These are phyloP conservation scores for Tyto alba DNA, from an alignment of 2,113 vertebrate species.

Conservation along the genomic window DNA sequence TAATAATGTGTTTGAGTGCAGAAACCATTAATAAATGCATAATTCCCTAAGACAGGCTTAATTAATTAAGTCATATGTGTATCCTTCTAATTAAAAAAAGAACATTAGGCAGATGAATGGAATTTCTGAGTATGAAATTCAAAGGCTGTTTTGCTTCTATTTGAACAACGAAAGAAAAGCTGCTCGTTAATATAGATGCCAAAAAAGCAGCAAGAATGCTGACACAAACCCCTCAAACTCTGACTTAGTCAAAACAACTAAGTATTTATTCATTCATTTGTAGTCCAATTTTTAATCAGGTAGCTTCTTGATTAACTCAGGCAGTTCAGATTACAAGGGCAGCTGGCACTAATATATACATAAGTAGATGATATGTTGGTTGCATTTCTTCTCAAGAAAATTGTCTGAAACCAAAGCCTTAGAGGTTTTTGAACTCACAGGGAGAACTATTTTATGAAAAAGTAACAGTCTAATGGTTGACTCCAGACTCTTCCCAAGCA, in stretches of 20 bases:
- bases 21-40: slow-evolving; percentile 80
- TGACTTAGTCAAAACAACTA: slow-evolving; percentile 76
- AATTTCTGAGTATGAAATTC: slow-evolving; percentile 70
- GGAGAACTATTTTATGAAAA: background rate
- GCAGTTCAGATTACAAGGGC: slow-evolving; percentile 69
- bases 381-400: slow-evolving; percentile 66
- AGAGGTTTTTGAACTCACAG: slow-evolving; percentile 22
- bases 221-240: slow-evolving; percentile 61
- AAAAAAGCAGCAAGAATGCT: slow-evolving; percentile 59
- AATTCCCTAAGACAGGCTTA: slow-evolving; percentile 77
- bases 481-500: background rate
- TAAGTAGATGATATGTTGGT: slow-evolving; percentile 59
- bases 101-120: slow-evolving; percentile 79
- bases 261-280: slow-evolving; percentile 73
- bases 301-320: slow-evolving; percentile 72
- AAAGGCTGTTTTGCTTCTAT: slow-evolving; percentile 72
- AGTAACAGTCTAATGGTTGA: background rate
- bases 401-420: slow-evolving; percentile 54
- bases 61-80: slow-evolving; percentile 84
- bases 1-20: slow-evolving; percentile 78
- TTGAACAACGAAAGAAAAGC: slow-evolving; percentile 67
- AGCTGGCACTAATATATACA: slow-evolving; percentile 63
- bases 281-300: slow-evolving; percentile 73
- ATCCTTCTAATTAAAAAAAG: slow-evolving; percentile 80
- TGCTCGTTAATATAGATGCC: slow-evolving; percentile 64